Conservation (phyloP, 2,888 invertebrate genomes). For the Octodonta nipae region DNA sequence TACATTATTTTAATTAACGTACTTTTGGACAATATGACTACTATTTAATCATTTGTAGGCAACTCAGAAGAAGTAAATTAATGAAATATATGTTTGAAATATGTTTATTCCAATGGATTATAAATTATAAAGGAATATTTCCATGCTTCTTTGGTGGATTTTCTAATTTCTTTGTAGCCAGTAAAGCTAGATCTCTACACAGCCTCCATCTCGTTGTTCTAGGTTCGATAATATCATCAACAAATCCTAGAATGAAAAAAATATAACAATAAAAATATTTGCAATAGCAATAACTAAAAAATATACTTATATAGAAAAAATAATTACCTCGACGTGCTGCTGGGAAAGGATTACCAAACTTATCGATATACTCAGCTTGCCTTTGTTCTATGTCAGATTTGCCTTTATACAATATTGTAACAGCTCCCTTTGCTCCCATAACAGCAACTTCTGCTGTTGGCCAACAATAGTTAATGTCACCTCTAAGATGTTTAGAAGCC, state of each 20-base stretch:
- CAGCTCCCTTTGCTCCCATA: constrained; percentile 57
- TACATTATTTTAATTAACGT: too few species aligned
- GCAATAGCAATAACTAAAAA: neutral
- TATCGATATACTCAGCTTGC: constrained; percentile 48
- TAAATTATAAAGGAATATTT: constrained; percentile 50
- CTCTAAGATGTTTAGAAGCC: constrained; percentile 54
- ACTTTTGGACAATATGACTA: too few species aligned
- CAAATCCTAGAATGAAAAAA: constrained; percentile 39
- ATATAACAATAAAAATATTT: neutral
- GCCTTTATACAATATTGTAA: constrained; percentile 47
- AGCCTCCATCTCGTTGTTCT: constrained; percentile 44
- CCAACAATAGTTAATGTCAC: constrained; percentile 58
- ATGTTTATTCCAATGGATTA: constrained; percentile 6
- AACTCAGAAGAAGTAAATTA: too few species aligned
- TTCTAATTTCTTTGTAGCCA: constrained; percentile 41
- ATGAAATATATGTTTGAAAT: too few species aligned
- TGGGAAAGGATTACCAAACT: constrained; percentile 54
- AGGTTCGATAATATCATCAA: constrained; percentile 55
- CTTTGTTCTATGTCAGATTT: constrained; percentile 38
- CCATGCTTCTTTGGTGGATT: constrained; percentile 54
- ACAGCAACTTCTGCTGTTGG: constrained; percentile 58
- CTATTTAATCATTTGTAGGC: too few species aligned
- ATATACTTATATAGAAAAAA: neutral
- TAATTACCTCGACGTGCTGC: constrained; percentile 44
- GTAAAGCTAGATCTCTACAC: constrained; percentile 40